Evolutionary conservation across 2,113 vertebrate genomes (phyloP), one percentile per base, ranked within the genome.

Genomic region (Casuarius casuarius): DNA sequence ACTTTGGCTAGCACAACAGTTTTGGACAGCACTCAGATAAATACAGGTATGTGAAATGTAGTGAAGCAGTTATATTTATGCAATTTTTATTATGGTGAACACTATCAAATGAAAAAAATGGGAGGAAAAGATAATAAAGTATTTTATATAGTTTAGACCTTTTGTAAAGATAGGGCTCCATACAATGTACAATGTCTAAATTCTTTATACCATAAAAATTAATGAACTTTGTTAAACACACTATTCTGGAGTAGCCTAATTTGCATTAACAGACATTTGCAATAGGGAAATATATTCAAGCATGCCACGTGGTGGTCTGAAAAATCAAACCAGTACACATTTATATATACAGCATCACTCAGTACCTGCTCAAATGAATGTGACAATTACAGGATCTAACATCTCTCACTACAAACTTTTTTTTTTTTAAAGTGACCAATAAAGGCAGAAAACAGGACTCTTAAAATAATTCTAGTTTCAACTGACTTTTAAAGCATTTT

Each of bases 291-390:
- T 98, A 98, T 98, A 97, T 97, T 98, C 98, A 99, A 97, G 98
- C 98, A 99, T 99, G 99, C 99, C 99, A 99, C 98, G 98, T 99
- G 99, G 98, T 99, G 98, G 97, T 98, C 98, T 98, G 97, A 98
- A 98, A 98, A 98, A 98, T 98, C 98, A 99, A 99, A 98, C 99
- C 98, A 98, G 98, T 98, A 99, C 97, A 98, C 95, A 98, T 97
- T 97, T 97, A 98, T 98, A 98, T 98, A 98, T 98, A 99, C 99
- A 99, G 98, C 98, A 97, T 99, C 99, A 99, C 99, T 99, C 99
- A 99, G 99, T 99, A 99, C 99, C 99, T 99, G 99, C 99, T 99
- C 99, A 99, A 99, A 99, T 98, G 98, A 99, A 98, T 86, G 99
- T 99, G 99, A 99, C 97, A 97, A 97, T 98, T 98, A 99, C 97